phyloP scores from a whole-genome alignment of 2,113 vertebrate species.

The Arizona elegans region DNA sequence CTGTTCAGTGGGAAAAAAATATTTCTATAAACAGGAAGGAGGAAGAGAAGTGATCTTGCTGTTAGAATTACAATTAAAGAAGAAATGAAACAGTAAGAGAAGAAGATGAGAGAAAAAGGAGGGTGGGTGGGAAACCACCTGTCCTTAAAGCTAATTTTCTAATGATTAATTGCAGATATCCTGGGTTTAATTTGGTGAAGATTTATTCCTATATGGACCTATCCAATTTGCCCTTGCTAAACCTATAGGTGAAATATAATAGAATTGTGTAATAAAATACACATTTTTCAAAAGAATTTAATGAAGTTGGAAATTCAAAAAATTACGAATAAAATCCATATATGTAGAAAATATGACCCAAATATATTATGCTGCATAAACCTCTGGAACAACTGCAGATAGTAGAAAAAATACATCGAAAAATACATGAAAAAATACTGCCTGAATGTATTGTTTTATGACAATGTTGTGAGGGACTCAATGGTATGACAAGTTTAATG shows the following conservation, averaged over 20 bases:
- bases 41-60: not conserved
- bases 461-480: not conserved
- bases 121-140: not conserved
- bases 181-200: not conserved
- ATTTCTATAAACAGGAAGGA: not conserved
- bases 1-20: not conserved
- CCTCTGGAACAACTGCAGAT: not conserved
- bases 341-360: not conserved
- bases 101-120: not conserved
- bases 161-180: not conserved
- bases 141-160: not conserved
- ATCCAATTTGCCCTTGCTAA: not conserved
- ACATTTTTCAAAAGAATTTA: not conserved
- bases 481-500: not conserved
- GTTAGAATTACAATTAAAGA: not conserved
- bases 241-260: not conserved
- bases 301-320: not conserved
- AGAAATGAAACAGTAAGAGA: not conserved
- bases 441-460: not conserved
- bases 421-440: not conserved
- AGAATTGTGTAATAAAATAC: not conserved
- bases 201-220: not conserved
- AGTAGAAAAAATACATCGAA: not conserved
- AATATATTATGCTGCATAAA: not conserved
- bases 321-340: not conserved